Evolutionary conservation across 2,888 invertebrate species (phyloP).

Genomic region (Clepsis dumicolana): DNA sequence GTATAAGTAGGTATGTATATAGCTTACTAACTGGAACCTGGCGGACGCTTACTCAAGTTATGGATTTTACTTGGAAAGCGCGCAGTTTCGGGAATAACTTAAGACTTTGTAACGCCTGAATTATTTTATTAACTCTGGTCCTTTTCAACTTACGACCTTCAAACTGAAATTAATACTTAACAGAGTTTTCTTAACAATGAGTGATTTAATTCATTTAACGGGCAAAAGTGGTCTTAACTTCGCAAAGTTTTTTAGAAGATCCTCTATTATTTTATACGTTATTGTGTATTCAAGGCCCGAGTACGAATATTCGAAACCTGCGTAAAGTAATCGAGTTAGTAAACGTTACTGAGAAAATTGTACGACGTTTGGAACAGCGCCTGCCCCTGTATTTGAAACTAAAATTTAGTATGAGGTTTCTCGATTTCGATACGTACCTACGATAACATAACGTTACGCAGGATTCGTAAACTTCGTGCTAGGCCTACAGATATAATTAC

Average conservation of each 20-base stretch:
- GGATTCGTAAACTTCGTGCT: too few relatives aligned
- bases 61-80: slow-evolving; percentile 20
- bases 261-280: neutral
- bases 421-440: too few relatives aligned
- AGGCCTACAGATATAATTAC: too few relatives aligned
- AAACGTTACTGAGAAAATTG: too few relatives aligned
- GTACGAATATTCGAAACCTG: too few relatives aligned
- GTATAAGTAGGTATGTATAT: neutral
- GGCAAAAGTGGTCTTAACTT: neutral
- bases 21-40: slow-evolving; percentile 4
- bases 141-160: slow-evolving; percentile 6
- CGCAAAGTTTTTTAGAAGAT: neutral
- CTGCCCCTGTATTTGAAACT: too few relatives aligned
- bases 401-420: too few relatives aligned
- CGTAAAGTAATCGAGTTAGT: too few relatives aligned
- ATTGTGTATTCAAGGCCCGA: neutral
- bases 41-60: slow-evolving; percentile 7
- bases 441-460: too few relatives aligned
- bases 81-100: slow-evolving; percentile 29
- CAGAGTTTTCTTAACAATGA: slow-evolving; percentile 12
- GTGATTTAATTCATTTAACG: slow-evolving; percentile 11
- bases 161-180: slow-evolving; percentile 18
- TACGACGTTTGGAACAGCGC: too few relatives aligned
- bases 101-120: slow-evolving; percentile 15
- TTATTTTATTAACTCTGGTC: slow-evolving; percentile 16